Base-by-base conservation (phyloP, 2,888 invertebrate species). In the Drosophila siamana region DNA sequence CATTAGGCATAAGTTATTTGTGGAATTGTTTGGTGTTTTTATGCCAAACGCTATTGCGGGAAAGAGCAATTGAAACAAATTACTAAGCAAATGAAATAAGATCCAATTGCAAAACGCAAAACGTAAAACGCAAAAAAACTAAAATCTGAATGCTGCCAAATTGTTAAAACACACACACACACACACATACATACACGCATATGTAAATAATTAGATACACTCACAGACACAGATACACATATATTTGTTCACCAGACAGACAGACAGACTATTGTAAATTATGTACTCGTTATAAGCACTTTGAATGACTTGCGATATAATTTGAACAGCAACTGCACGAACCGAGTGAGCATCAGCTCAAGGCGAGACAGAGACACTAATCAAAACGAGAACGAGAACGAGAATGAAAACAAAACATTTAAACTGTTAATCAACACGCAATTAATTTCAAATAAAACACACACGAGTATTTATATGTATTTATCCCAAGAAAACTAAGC, bases 231-330 rank as follows among this genome's bases (percentile, higher is more conserved):
- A 64, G 19, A 64, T 19, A 48, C 30, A 62, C 46, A 67, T 26
- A 46, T 43, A 61, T 38, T 5, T 36, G 13, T 50, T 50, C n/a
- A 50, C 13, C 51, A 24, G 40, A 40, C 41, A 62, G 46, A 47
- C 51, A 24, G 40, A 40, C 41, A 62, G 46, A 47, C 30, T 69
- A 83, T 69, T 82, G 82, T 87, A 82, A 87, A 82, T 85, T 67
- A 86, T 70, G 61, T 80, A 87, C 76, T 87, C 66, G 79, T 78
- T 85, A 76, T 77, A 77, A 57, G 67, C 74, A 61, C 59, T 43
- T 55, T 33, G n/a, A 57, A 51, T 66, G 63, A 50, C 61, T 55
- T 59, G 57, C 67, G 74, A 74, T 76, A 71, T 47, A 55, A 77
- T 74, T 86, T 73, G 47, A 66, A 15, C 48, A 61, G 41, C 46